Percentiles rank a stretch among this genome's conserved stretches.
Conservation (phyloP, 1,140 invertebrate species). For the Sipha flava region DNA sequence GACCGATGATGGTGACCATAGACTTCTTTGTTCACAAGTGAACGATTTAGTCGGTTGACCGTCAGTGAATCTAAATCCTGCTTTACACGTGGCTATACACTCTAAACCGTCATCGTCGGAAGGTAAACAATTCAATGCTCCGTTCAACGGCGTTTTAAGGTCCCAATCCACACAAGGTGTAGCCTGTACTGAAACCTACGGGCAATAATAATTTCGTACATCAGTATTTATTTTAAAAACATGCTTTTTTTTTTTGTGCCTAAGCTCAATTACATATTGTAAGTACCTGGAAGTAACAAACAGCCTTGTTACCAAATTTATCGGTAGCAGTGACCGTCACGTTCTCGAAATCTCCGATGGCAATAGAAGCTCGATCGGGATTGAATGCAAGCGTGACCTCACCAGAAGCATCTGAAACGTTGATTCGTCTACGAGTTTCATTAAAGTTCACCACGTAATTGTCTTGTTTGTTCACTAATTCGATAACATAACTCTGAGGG, state of each 20-base stretch:
- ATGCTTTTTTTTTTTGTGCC: neutral
- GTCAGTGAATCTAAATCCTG: slow-evolving; percentile 80
- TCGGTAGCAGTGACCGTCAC: slow-evolving; percentile 86
- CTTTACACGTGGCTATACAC: slow-evolving; percentile 83
- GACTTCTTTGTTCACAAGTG: slow-evolving; percentile 64
- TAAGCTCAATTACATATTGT: too few relatives aligned
- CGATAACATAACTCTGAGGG: slow-evolving; percentile 91
- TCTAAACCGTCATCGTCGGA: slow-evolving; percentile 72
- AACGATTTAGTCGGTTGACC: slow-evolving; percentile 79
- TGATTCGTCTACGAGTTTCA: slow-evolving; percentile 74
- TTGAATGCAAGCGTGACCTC: slow-evolving; percentile 74
- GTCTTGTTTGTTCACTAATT: slow-evolving; percentile 80
- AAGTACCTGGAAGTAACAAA: slow-evolving; percentile 91
- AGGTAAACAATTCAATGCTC: slow-evolving; percentile 75
- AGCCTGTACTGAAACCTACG: slow-evolving; percentile 73
- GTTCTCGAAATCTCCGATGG: slow-evolving; percentile 85
- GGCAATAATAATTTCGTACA: neutral
- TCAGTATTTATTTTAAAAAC: neutral
- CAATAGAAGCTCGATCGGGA: slow-evolving; percentile 77
- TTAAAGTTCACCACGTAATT: slow-evolving; percentile 88
- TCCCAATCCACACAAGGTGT: slow-evolving; percentile 93
- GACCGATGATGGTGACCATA: slow-evolving; percentile 74
- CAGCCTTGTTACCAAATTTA: slow-evolving; percentile 78
- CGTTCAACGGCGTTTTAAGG: slow-evolving; percentile 75
- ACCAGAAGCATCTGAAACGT: slow-evolving; percentile 80